Base-by-base conservation (phyloP, 2,113 vertebrate species). In the Microcebus murinus region DNA sequence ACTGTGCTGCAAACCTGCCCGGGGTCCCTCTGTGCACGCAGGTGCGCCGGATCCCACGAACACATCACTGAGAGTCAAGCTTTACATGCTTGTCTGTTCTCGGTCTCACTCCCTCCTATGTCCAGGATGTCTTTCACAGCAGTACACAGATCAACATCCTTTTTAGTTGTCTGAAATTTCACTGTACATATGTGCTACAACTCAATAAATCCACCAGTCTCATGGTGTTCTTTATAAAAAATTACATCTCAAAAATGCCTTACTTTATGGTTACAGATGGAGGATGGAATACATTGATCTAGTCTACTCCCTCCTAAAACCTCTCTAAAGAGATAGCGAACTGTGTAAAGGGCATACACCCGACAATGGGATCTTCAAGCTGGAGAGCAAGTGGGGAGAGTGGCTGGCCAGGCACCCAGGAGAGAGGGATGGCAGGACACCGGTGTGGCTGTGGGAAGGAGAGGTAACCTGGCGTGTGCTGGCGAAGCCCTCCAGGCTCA, bases 31-130 rank as follows among this genome's bases (percentile, higher is more conserved):
- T 63, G 61, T 13, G 61, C 27, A 11, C 9, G 10, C 25, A 61
- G 9, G 25, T 27, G 25, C 4, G 27, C 61, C 4, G 11, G 61
- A 29, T 63, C 61, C 61, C 65, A 3, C 1, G 10, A 9, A 8
- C 1, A 6, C 1, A 6, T 15, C 10, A 7, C 4, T 1, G 14
- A 36, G 14, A 15, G n/a, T 7, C 12, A 4, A 0, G 17, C 20
- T 8, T 20, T 17, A 4, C 4, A 0, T 0, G 3, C 34, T 17
- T 36, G 34, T 36, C 25, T 8, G 9, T 23, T 71, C 36, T 23
- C 18, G 2, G 11, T 31, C 42, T 14, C 15, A 2, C 59, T 6
- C 20, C 4, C 39, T 7, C 17, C 25, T 0, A 10, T 0, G 15
- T 68, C 27, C 73, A 61, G n/a, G 8, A 29, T 13, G 4, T 23